phyloP scores from a whole-genome alignment of 2,797 vertebrate species.

The Poeciliopsis presidionis region DNA sequence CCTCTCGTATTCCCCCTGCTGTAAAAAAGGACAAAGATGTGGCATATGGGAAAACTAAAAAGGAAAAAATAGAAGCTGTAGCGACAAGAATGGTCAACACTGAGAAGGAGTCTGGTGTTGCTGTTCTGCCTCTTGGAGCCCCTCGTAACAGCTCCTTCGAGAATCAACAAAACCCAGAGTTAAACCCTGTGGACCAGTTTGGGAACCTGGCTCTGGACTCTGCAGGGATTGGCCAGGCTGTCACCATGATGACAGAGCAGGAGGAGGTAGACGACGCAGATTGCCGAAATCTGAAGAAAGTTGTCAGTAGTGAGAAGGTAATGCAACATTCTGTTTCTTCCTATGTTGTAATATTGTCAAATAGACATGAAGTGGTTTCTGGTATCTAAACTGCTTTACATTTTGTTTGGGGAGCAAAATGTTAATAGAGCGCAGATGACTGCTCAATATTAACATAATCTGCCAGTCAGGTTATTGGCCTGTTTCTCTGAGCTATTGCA shows the following conservation, averaged over 20 bases:
- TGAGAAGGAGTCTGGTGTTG: conserved; percentile 79
- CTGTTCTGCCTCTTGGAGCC: conserved; percentile 70
- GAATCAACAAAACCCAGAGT: conserved; percentile 80
- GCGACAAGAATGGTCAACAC: conserved; percentile 61
- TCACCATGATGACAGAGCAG: conserved; percentile 88
- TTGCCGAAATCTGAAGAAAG: conserved; percentile 89
- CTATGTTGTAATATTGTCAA: neutral
- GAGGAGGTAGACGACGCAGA: conserved; percentile 88
- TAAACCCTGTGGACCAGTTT: conserved; percentile 84
- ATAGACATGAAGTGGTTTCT: neutral
- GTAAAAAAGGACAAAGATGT: conserved; percentile 95
- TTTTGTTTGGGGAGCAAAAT: neutral
- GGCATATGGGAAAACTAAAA: conserved; percentile 89
- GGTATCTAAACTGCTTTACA: neutral
- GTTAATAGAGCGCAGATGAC: no score
- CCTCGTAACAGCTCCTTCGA: conserved; percentile 86
- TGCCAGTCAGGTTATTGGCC: no score
- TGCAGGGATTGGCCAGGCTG: conserved; percentile 83
- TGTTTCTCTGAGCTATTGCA: no score
- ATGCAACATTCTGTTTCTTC: neutral
- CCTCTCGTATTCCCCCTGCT: conserved; percentile 83
- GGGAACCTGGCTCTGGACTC: conserved; percentile 89
- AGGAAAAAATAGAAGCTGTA: conserved; percentile 88
- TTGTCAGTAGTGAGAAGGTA: conserved; percentile 90
- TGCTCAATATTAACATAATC: no score